Evolutionary conservation across 2,888 invertebrate genomes (phyloP).

Genomic region (Ichneumon xanthorius): DNA sequence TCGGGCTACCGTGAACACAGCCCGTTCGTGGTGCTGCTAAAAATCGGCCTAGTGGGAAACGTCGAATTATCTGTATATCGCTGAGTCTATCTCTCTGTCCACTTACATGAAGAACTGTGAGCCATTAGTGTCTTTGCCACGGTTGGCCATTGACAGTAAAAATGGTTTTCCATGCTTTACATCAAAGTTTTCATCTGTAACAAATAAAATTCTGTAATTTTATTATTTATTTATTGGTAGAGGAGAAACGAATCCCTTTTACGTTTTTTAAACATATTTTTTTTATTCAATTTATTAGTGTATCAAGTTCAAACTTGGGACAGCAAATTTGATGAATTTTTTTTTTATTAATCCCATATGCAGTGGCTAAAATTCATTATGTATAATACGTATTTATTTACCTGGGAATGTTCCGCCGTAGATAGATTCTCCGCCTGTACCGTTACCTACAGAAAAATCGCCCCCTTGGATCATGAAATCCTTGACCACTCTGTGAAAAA

Average conservation of each 20-base stretch:
- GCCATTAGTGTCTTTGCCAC: conserved; percentile 98
- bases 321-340: not conserved
- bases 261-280: too few species aligned
- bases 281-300: too few species aligned
- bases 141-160: conserved; percentile 98
- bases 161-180: conserved; percentile 95
- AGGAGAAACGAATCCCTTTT: not conserved
- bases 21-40: not conserved
- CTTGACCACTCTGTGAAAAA: conserved; percentile 98
- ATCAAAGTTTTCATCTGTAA: conserved; percentile 96
- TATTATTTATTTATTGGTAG: not conserved
- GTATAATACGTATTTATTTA: conserved; percentile 82
- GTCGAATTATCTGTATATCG: not conserved
- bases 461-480: conserved; percentile 99
- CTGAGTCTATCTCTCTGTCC: conserved; percentile 54
- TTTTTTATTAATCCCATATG: not conserved
- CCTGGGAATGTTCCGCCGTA: conserved; percentile 99
- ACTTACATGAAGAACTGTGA: conserved; percentile 99
- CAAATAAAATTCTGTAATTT: conserved; percentile 38
- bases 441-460: conserved; percentile 96
- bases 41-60: conserved; percentile 18
- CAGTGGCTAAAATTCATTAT: not conserved
- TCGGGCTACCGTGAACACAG: not conserved
- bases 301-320: too few species aligned
- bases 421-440: conserved; percentile 99